Conservation (phyloP, 2,113 vertebrate species). For the Saguinus midas region DNA sequence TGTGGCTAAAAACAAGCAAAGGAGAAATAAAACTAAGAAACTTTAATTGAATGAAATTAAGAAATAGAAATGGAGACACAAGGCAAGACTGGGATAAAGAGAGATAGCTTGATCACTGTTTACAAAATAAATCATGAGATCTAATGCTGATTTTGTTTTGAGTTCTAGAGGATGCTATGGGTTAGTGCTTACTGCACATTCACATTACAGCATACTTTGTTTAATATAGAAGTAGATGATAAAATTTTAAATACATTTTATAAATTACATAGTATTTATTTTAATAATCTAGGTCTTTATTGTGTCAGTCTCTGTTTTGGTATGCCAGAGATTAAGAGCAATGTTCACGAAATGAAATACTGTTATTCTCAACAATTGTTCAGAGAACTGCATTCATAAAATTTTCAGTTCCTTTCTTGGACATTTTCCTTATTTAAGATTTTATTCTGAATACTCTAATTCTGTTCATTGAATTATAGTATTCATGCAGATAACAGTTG, state of each 20-base stretch:
- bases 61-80: background rate
- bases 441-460: background rate
- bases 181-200: background rate
- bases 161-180: background rate
- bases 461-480: background rate
- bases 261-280: background rate
- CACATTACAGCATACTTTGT: background rate
- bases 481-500: background rate
- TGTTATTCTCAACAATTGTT: background rate
- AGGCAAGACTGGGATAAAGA: background rate
- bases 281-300: background rate
- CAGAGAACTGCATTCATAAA: background rate
- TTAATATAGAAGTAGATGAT: background rate
- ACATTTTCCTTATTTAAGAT: background rate
- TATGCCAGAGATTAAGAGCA: background rate
- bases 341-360: background rate
- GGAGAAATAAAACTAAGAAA: background rate
- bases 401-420: background rate
- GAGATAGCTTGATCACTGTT: background rate
- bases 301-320: background rate
- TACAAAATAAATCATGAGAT: background rate
- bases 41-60: background rate
- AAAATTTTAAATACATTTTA: background rate
- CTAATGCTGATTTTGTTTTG: background rate
- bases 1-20: background rate